Conservation (phyloP, 2,797 vertebrate species). For the Anomalospiza imberbis region DNA sequence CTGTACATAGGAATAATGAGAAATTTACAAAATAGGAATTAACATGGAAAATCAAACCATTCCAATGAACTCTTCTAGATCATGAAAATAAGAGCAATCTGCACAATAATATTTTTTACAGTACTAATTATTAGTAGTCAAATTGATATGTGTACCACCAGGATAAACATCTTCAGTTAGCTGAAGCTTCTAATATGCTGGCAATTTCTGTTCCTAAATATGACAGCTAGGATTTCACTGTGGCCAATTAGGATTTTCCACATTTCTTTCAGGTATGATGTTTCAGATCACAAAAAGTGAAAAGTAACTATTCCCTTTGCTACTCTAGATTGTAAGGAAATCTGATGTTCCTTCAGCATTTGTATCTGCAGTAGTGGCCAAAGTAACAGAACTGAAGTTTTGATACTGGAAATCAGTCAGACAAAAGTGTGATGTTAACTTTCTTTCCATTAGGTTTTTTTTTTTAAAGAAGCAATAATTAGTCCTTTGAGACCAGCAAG, state of each 20-base stretch:
- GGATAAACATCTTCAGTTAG: neutral
- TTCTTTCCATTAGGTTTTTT: neutral
- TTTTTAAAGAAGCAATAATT: neutral
- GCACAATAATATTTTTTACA: neutral
- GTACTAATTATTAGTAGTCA: neutral
- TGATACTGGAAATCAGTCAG: neutral
- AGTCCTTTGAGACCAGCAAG: neutral
- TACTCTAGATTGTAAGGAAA: neutral
- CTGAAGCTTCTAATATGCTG: neutral
- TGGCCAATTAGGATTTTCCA: neutral
- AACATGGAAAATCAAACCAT: neutral
- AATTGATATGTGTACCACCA: neutral
- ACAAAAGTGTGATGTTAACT: neutral
- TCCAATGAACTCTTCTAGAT: neutral
- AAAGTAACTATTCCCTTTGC: neutral
- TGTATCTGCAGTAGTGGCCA: neutral
- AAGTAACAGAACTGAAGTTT: neutral
- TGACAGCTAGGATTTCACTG: neutral
- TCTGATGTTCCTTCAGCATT: neutral
- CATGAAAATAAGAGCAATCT: neutral
- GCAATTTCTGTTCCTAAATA: neutral
- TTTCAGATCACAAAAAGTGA: neutral
- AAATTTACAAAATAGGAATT: neutral
- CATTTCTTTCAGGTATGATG: neutral
- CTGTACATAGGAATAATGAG: constrained; percentile 60